Evolutionary conservation across 1,140 invertebrate species (phyloP).

Genomic region (Maconellicoccus hirsutus): DNA sequence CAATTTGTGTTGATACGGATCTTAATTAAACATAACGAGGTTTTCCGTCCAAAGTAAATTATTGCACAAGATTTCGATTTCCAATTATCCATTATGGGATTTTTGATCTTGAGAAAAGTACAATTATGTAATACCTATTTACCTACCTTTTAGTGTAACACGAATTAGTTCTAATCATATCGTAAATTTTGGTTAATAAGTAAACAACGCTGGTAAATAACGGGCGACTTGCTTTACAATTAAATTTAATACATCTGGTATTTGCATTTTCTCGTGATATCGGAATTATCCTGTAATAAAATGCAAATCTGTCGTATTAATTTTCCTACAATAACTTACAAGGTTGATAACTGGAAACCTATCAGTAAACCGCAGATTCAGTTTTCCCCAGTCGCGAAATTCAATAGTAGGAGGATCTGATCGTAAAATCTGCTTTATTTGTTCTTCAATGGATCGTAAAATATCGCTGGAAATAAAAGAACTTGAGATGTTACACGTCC

Average conservation of each 20-base stretch:
- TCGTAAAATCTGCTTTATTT: neutral
- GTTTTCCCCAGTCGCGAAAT: neutral
- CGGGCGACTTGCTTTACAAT: conserved; percentile 19
- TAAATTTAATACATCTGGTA: conserved; percentile 14
- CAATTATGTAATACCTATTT: too few species aligned
- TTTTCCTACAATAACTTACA: neutral
- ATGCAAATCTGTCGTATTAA: neutral
- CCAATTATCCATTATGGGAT: too few species aligned
- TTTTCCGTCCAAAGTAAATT: neutral
- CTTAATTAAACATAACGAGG: neutral
- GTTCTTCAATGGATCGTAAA: neutral
- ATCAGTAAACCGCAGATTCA: neutral
- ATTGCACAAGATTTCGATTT: neutral
- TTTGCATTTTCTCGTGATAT: neutral
- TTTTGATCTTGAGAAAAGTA: too few species aligned
- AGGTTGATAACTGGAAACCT: neutral
- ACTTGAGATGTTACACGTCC: too few species aligned
- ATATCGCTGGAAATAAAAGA: neutral
- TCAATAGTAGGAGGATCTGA: neutral
- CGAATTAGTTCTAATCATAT: conserved; percentile 23
- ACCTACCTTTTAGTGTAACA: conserved; percentile 26
- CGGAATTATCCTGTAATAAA: neutral
- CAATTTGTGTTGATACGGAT: neutral
- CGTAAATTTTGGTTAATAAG: conserved; percentile 27
- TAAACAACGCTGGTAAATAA: conserved; percentile 26